These are phyloP conservation scores for Dipus sagitta DNA, from an alignment of 2,797 vertebrate species.

Conservation along the genomic window DNA sequence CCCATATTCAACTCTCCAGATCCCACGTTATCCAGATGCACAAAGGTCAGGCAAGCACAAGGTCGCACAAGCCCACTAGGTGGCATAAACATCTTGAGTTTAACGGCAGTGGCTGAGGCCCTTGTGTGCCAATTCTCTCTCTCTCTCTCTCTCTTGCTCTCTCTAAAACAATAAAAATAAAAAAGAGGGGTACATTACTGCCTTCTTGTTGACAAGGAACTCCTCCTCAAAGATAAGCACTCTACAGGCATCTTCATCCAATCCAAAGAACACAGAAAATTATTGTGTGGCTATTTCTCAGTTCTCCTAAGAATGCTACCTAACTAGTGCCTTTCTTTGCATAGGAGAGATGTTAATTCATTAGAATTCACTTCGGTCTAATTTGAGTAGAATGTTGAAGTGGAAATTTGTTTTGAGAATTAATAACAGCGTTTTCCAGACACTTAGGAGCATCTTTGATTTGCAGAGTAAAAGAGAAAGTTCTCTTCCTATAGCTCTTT, in stretches of 20 bases:
- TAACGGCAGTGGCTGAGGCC: no score
- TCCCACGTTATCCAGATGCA: no score
- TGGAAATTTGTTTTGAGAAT: slow-evolving; percentile 33
- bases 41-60: no score
- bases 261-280: neutral
- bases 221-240: neutral
- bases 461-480: slow-evolving; percentile 39
- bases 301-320: neutral
- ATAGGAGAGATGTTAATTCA: neutral
- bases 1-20: no score
- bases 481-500: slow-evolving; percentile 1
- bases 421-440: slow-evolving; percentile 21
- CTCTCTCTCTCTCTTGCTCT: no score
- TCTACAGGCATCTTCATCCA: neutral
- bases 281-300: neutral
- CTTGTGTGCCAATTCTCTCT: no score
- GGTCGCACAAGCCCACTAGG: no score
- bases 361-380: neutral
- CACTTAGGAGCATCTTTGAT: neutral
- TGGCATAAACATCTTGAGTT: no score
- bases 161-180: no score
- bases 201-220: neutral
- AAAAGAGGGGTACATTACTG: neutral
- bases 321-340: slow-evolving; percentile 10
- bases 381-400: neutral